phyloP scores from a whole-genome alignment of 2,113 vertebrate genomes.

The Chaetodon auriga region DNA sequence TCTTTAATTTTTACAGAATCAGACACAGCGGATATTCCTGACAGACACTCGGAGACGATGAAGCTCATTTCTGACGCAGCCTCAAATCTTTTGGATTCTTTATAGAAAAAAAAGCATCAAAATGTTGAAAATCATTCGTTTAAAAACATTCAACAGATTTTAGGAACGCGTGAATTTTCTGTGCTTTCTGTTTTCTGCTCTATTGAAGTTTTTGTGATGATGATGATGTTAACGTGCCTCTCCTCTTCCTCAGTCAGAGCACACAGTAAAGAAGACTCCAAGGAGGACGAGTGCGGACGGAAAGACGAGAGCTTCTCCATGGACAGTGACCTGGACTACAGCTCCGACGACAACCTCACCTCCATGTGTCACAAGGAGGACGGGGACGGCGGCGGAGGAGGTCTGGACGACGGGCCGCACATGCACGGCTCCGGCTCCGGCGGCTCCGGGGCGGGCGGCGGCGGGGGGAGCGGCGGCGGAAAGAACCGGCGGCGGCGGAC shows the following conservation, averaged over 20 bases:
- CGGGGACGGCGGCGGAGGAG: slow-evolving; percentile 75
- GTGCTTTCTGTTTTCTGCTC: not conserved
- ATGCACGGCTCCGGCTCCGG: slow-evolving; percentile 63
- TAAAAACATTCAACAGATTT: not conserved
- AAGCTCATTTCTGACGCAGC: not conserved
- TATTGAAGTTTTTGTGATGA: not conserved
- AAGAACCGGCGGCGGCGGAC: slow-evolving; percentile 96
- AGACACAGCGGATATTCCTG: not conserved
- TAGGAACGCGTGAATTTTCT: not conserved
- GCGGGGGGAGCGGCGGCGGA: slow-evolving; percentile 87
- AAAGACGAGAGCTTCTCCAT: slow-evolving; percentile 96
- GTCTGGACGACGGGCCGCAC: slow-evolving; percentile 85
- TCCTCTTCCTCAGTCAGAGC: slow-evolving; percentile 75
- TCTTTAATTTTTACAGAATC: not conserved
- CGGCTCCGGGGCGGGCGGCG: slow-evolving; percentile 58
- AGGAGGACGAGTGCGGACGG: slow-evolving; percentile 90
- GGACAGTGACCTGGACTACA: slow-evolving; percentile 99
- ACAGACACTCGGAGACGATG: not conserved
- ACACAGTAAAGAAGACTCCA: slow-evolving; percentile 89
- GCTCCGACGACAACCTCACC: slow-evolving; percentile 94
- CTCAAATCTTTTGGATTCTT: not conserved
- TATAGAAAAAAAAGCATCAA: not conserved
- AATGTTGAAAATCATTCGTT: no score
- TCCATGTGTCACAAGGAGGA: slow-evolving; percentile 90
- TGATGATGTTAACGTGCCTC: no score